Conservation (phyloP, 2,113 vertebrate species). For the Edolisoma coerulescens region DNA sequence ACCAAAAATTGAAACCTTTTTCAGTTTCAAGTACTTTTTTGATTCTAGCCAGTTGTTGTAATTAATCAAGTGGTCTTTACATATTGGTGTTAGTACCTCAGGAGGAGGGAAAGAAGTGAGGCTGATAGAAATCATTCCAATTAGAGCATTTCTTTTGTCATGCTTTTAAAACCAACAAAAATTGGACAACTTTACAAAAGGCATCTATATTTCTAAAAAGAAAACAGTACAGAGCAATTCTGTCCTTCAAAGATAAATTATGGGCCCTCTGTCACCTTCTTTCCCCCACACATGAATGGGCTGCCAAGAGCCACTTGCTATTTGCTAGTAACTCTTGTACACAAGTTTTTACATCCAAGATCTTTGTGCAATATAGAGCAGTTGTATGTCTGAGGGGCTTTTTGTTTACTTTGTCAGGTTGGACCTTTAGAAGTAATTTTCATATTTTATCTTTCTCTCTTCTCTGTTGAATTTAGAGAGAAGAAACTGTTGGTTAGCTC, state of each 20-base stretch:
- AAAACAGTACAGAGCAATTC: background rate
- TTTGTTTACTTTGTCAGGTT: background rate
- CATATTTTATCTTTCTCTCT: background rate
- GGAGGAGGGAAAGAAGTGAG: background rate
- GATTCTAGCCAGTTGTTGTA: background rate
- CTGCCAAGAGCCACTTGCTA: background rate
- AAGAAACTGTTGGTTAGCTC: slow-evolving; percentile 97
- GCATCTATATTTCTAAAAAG: background rate
- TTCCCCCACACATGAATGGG: background rate
- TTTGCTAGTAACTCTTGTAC: background rate
- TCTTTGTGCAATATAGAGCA: background rate
- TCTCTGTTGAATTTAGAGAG: slow-evolving; percentile 72
- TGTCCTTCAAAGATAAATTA: background rate
- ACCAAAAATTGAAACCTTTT: background rate
- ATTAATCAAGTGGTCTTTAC: background rate
- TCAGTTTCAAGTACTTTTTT: background rate
- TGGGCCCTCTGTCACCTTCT: background rate
- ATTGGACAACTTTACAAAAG: background rate
- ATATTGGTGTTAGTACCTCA: background rate
- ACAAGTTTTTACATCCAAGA: background rate
- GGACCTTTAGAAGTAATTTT: background rate
- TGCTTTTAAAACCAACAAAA: background rate
- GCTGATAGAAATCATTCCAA: background rate
- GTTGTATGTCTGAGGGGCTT: background rate
- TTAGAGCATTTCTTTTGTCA: background rate